Evolutionary conservation across 64 coral and sea anemone genomes (phyloP).

Genomic region (Dendrophyllia cribrosa): DNA sequence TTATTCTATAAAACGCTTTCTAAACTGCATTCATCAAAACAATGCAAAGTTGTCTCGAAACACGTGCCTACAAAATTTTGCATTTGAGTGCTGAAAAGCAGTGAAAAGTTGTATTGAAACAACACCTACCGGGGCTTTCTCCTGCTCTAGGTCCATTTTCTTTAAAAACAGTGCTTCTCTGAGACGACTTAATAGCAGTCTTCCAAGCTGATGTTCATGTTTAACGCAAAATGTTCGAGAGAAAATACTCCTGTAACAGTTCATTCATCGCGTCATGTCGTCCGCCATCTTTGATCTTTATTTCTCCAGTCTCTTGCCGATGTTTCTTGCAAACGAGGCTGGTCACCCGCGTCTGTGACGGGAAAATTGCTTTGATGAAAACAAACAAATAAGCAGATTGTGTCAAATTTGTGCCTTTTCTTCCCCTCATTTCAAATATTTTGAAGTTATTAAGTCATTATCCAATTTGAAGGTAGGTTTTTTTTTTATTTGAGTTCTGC

Average conservation of each 20-base stretch:
- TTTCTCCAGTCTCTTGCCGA: not conserved
- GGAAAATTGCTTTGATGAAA: not conserved
- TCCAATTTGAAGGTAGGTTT: too few species aligned
- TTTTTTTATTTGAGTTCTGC: too few species aligned
- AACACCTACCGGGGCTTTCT: constrained; percentile 45
- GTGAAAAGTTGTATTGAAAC: too few species aligned
- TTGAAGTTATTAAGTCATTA: too few species aligned
- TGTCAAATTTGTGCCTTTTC: not conserved
- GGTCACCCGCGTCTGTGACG: constrained; percentile 19
- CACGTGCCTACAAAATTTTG: too few species aligned
- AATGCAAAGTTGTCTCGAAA: too few species aligned
- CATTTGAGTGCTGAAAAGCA: too few species aligned
- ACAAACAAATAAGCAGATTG: not conserved
- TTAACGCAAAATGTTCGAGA: not conserved
- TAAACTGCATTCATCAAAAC: too few species aligned
- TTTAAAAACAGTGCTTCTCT: not conserved
- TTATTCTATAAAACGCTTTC: too few species aligned
- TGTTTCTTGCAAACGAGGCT: constrained; percentile 12
- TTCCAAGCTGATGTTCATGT: not conserved
- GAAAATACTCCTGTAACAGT: not conserved
- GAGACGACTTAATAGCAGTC: constrained; percentile 1
- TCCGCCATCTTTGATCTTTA: constrained; percentile 25
- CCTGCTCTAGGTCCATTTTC: constrained; percentile 55
- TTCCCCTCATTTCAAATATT: too few species aligned
- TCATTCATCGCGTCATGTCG: not conserved